Conservation (phyloP, 2,888 invertebrate species). For the Hypsopygia costalis region DNA sequence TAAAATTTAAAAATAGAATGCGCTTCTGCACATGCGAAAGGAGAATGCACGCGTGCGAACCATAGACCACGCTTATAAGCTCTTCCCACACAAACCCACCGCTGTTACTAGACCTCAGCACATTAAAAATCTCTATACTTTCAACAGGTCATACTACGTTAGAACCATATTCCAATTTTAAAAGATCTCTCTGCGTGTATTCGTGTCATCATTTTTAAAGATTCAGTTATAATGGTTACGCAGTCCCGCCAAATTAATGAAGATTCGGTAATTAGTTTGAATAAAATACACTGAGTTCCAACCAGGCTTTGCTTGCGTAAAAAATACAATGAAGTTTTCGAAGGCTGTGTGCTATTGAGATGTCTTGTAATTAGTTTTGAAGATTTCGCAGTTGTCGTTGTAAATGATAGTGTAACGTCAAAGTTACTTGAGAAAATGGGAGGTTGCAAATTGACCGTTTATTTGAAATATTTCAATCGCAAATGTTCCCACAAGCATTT, state of each 20-base stretch:
- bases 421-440: neutral
- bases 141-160: neutral
- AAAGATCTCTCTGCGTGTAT: neutral
- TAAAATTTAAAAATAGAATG: conserved; percentile 23
- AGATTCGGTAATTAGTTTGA: conserved; percentile 54
- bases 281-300: conserved; percentile 26
- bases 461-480: too few species aligned
- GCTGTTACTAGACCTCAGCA: conserved; percentile 29
- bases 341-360: conserved; percentile 44
- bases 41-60: conserved; percentile 54
- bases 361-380: conserved; percentile 29
- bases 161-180: neutral
- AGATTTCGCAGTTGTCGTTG: conserved; percentile 29
- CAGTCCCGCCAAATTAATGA: conserved; percentile 47
- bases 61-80: conserved; percentile 57
- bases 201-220: neutral
- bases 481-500: too few species aligned
- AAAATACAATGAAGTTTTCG: conserved; percentile 39
- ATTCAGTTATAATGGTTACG: conserved; percentile 13
- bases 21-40: conserved; percentile 24
- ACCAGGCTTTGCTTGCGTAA: conserved; percentile 45
- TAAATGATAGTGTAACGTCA: conserved; percentile 18
- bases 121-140: conserved; percentile 8
- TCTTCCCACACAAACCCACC: conserved; percentile 39
- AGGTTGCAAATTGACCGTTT: too few species aligned